Evolutionary conservation across 2,797 vertebrate species (phyloP).

Genomic region (Pipistrellus pygmaeus): DNA sequence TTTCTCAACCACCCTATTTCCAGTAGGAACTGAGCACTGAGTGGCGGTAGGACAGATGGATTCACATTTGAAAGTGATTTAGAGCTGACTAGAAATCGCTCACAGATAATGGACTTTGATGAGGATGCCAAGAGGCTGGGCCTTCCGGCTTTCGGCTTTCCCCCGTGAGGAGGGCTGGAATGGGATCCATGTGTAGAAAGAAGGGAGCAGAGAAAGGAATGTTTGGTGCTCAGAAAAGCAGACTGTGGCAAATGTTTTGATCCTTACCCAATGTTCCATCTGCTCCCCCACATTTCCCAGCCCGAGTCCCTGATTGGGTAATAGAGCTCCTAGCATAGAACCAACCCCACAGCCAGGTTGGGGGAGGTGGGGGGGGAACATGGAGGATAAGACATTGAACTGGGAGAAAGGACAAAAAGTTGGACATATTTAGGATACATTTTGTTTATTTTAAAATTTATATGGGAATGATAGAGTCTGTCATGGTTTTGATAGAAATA

Average conservation of each 20-base stretch:
- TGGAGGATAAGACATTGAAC: not conserved
- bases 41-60: constrained; percentile 55
- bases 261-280: not conserved
- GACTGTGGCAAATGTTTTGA: not conserved
- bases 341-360: not conserved
- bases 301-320: not conserved
- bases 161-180: not conserved
- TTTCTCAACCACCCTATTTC: not conserved
- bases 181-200: constrained; percentile 67
- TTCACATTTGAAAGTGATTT: constrained; percentile 74
- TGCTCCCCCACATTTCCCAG: constrained; percentile 35
- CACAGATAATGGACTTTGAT: constrained; percentile 73
- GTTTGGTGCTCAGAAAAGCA: constrained; percentile 20
- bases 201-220: constrained; percentile 16
- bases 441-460: constrained; percentile 45
- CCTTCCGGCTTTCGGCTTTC: constrained; percentile 37
- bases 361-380: not conserved
- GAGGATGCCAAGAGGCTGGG: constrained; percentile 64
- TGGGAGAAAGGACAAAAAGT: not conserved
- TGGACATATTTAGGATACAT: not conserved
- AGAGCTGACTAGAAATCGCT: constrained; percentile 37
- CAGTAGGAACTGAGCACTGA: not conserved
- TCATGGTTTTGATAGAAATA: not conserved
- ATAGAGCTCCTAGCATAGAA: not conserved
- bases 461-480: not conserved